Evolutionary conservation across 92 coral and sea anemone species (phyloP).

Genomic region (Bergia sp.): DNA sequence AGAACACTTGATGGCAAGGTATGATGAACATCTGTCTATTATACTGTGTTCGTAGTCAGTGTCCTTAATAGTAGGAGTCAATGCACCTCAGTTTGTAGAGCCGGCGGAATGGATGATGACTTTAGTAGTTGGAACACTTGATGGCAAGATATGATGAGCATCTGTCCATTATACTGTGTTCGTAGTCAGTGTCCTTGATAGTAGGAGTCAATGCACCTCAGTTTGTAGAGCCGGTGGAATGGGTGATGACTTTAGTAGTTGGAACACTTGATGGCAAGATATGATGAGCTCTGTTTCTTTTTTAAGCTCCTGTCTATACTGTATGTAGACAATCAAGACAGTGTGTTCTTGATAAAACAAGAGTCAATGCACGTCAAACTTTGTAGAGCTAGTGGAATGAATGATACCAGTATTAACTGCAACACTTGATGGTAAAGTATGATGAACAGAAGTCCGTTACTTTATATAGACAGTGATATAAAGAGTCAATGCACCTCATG

Average conservation of each 20-base stretch:
- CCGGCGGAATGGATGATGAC: conserved; percentile 83
- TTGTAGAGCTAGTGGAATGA: neutral
- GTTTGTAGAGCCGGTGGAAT: conserved; percentile 75
- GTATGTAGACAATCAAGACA: neutral
- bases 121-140: conserved; percentile 62
- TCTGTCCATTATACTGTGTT: neutral
- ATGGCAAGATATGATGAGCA: conserved; percentile 65
- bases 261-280: conserved; percentile 69
- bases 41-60: neutral
- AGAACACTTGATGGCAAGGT: conserved; percentile 86
- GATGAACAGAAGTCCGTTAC: neutral
- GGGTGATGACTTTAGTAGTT: conserved; percentile 71
- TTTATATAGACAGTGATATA: neutral
- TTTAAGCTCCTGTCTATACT: neutral
- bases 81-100: conserved; percentile 81
- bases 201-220: conserved; percentile 65
- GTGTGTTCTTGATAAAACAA: neutral
- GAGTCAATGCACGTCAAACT: neutral
- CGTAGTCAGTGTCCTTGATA: neutral
- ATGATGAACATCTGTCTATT: neutral
- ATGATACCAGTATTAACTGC: neutral
- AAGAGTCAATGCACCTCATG: conserved; percentile 65
- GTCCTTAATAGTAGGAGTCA: neutral
- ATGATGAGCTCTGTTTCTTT: neutral
- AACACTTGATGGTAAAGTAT: neutral